Conservation (phyloP, 1,140 invertebrate genomes). For the Trichonephila clavata region DNA sequence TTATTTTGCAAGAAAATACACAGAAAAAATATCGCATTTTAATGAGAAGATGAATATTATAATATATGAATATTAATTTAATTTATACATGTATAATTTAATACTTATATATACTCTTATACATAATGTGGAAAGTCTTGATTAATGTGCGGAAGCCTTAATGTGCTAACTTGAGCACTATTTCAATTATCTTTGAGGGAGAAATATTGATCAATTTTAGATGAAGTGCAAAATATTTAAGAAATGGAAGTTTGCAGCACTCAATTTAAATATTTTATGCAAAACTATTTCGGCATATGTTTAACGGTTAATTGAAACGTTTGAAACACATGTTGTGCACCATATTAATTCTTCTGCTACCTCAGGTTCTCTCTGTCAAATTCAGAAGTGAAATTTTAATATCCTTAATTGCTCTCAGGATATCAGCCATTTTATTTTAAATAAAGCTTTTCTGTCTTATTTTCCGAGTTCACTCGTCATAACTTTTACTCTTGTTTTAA, state of each 20-base stretch:
- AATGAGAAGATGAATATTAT: too few relatives aligned
- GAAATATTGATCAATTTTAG: constrained; percentile 16
- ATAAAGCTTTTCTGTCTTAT: too few relatives aligned
- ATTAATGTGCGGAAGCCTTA: background rate
- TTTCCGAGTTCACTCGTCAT: too few relatives aligned
- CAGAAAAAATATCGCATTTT: too few relatives aligned
- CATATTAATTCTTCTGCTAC: background rate
- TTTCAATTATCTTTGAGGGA: constrained; percentile 1
- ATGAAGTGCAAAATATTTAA: background rate
- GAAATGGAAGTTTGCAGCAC: background rate
- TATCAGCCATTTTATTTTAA: too few relatives aligned
- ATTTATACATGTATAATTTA: too few relatives aligned
- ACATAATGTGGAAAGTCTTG: too few relatives aligned
- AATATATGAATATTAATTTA: too few relatives aligned
- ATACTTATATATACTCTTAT: too few relatives aligned
- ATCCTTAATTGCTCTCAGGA: too few relatives aligned
- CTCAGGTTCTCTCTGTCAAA: background rate
- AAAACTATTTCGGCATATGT: background rate
- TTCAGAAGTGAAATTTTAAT: background rate
- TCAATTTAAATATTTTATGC: background rate
- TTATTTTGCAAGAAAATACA: too few relatives aligned
- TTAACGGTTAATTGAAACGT: background rate
- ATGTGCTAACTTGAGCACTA: background rate
- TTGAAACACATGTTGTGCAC: background rate
- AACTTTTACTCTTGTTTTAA: too few relatives aligned